A percentile compares a stretch with the other conserved stretches of the same genome.
These are phyloP conservation scores for Erebia epiphron DNA, from an alignment of 2,888 invertebrate species.

Conservation along the genomic window DNA sequence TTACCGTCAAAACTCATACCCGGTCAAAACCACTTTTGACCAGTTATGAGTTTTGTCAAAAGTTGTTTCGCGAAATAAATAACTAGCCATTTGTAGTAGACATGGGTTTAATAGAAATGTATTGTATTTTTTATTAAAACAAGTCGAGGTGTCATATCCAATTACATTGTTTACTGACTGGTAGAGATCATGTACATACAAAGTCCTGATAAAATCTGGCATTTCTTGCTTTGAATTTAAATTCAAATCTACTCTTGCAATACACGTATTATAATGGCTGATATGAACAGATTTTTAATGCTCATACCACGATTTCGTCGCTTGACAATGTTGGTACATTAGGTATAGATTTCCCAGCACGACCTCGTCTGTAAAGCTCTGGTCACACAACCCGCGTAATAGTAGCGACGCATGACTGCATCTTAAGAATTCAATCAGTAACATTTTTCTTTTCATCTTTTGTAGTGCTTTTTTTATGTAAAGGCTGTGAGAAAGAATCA, in stretches of 20 bases:
- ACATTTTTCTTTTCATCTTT: too few relatives aligned
- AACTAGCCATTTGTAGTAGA: neutral
- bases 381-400: neutral
- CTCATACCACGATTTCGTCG: slow-evolving; percentile 62
- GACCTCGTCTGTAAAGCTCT: slow-evolving; percentile 51
- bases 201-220: slow-evolving; percentile 41
- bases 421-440: neutral
- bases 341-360: slow-evolving; percentile 62
- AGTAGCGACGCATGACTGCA: neutral
- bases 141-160: slow-evolving; percentile 14
- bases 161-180: slow-evolving; percentile 19
- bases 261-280: slow-evolving; percentile 29
- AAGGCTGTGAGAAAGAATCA: too few relatives aligned
- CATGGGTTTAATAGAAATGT: neutral
- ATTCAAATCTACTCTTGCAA: slow-evolving; percentile 41
- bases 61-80: too few relatives aligned
- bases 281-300: slow-evolving; percentile 54
- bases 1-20: too few relatives aligned
- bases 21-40: too few relatives aligned
- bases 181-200: slow-evolving; percentile 10
- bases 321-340: slow-evolving; percentile 58
- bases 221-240: slow-evolving; percentile 43
- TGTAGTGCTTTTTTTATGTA: too few relatives aligned
- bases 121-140: slow-evolving; percentile 9
- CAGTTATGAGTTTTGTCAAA: too few relatives aligned